These are phyloP conservation scores for Bombus turneri DNA, from an alignment of 1,140 invertebrate species.

Conservation along the genomic window DNA sequence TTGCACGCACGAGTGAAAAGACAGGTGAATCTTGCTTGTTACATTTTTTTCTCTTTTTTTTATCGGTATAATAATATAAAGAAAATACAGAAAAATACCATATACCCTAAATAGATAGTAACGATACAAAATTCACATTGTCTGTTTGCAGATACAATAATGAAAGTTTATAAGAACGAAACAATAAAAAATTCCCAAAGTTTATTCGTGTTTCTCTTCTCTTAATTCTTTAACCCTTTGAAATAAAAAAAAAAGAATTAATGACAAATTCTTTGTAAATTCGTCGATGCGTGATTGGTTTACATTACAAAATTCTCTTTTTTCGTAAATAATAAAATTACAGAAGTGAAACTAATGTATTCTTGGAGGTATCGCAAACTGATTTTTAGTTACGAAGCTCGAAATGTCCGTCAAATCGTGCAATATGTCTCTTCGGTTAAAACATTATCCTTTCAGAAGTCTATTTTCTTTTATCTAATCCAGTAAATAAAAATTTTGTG, in stretches of 20 bases:
- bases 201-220: neutral
- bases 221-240: neutral
- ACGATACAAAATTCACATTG: slow-evolving; percentile 57
- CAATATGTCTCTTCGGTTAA: neutral
- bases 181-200: slow-evolving; percentile 13
- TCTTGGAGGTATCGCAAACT: neutral
- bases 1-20: neutral
- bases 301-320: slow-evolving; percentile 19
- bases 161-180: neutral
- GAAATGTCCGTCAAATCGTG: neutral
- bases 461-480: neutral
- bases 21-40: slow-evolving; percentile 16
- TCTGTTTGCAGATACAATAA: neutral
- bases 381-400: neutral
- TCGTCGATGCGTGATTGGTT: neutral
- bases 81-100: slow-evolving; percentile 63
- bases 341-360: slow-evolving; percentile 22
- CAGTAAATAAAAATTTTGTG: neutral
- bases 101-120: slow-evolving; percentile 46
- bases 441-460: neutral
- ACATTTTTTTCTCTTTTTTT: slow-evolving; percentile 23
- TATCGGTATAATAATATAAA: slow-evolving; percentile 52
- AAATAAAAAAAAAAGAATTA: slow-evolving; percentile 29
- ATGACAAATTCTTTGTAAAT: slow-evolving; percentile 14
- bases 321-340: neutral